A percentile compares a stretch with the other conserved stretches of the same genome.
Evolutionary conservation across 2,797 vertebrate genomes (phyloP).

Genomic region (Coccyzus lansbergi): DNA sequence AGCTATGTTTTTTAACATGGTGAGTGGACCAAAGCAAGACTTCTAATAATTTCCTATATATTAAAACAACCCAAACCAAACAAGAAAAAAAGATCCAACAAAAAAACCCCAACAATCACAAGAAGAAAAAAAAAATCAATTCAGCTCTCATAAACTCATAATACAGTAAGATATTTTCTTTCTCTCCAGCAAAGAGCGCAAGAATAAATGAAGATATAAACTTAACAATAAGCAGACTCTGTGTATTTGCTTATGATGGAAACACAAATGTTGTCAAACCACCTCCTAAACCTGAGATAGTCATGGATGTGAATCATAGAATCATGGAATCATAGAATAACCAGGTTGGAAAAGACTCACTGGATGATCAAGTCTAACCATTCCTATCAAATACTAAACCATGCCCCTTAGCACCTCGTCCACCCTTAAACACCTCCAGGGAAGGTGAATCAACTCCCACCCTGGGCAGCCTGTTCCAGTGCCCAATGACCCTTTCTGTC

Average conservation of each 20-base stretch:
- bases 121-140: not conserved
- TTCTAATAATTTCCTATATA: not conserved
- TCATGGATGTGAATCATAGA: not conserved
- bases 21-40: not conserved
- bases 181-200: not conserved
- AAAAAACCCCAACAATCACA: accelerated
- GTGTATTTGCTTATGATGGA: not conserved
- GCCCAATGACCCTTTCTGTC: too few species aligned
- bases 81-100: not conserved
- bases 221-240: not conserved
- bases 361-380: too few species aligned
- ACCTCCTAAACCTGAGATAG: not conserved
- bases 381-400: too few species aligned
- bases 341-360: too few species aligned
- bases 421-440: too few species aligned
- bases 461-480: too few species aligned
- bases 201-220: not conserved
- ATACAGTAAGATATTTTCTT: not conserved
- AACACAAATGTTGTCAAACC: not conserved
- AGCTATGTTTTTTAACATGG: not conserved
- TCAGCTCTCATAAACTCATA: not conserved
- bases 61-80: not conserved
- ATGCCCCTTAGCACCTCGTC: too few species aligned
- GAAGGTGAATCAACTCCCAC: too few species aligned
- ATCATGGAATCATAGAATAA: too few species aligned